phyloP scores from a whole-genome alignment of 2,113 vertebrate genomes.

The Desmodus rotundus region DNA sequence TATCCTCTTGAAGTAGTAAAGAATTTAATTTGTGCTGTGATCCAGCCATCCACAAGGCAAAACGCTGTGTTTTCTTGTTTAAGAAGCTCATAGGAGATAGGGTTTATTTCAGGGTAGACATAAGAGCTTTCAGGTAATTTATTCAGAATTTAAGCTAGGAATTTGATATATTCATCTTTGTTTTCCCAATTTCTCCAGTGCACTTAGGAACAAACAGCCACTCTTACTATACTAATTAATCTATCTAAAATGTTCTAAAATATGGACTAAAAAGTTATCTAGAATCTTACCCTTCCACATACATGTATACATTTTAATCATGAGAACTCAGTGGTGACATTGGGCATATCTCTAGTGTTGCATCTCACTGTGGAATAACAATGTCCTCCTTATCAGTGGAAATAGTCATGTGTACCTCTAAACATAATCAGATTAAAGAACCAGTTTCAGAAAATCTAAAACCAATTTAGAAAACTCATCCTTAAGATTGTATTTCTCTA shows the following conservation, averaged over 20 bases:
- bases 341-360: not conserved
- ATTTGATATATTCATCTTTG: not conserved
- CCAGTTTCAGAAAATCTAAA: not conserved
- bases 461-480: not conserved
- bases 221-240: not conserved
- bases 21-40: not conserved
- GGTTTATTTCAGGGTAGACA: not conserved
- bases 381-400: not conserved
- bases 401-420: not conserved
- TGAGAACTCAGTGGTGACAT: not conserved
- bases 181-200: not conserved
- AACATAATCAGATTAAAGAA: not conserved
- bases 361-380: not conserved
- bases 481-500: not conserved
- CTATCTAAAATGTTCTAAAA: not conserved
- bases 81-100: not conserved
- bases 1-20: not conserved
- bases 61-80: not conserved
- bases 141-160: not conserved
- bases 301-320: not conserved
- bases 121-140: not conserved
- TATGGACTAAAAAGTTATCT: not conserved
- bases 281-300: not conserved
- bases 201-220: not conserved
- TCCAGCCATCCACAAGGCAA: not conserved